Evolutionary conservation across 2,888 invertebrate genomes (phyloP).

Genomic region (Agrilus biguttatus): DNA sequence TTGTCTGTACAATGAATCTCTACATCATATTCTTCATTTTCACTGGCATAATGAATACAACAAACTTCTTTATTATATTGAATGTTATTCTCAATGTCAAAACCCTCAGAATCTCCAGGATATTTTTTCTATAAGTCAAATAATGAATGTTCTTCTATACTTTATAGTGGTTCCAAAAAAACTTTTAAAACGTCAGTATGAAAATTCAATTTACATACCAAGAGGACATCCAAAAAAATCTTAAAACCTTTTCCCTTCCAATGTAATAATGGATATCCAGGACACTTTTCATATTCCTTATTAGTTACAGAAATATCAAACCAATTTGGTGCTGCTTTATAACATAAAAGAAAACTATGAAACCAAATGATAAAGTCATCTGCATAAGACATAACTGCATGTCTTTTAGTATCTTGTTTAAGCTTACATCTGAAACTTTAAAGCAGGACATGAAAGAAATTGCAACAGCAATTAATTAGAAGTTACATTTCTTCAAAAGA

Average conservation of each 20-base stretch:
- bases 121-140: constrained; percentile 19
- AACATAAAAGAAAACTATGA: constrained; percentile 21
- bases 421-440: no score
- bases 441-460: no score
- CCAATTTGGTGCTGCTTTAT: constrained; percentile 49
- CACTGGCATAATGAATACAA: constrained; percentile 18
- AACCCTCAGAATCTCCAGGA: constrained; percentile 16
- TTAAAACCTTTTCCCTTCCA: constrained; percentile 63
- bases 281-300: constrained; percentile 42
- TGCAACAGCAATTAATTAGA: no score
- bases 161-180: not conserved
- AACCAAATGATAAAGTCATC: constrained; percentile 14
- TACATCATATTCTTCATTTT: constrained; percentile 19
- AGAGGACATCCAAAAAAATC: constrained; percentile 50
- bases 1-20: constrained; percentile 38
- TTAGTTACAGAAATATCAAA: constrained; percentile 51
- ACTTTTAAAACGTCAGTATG: not conserved
- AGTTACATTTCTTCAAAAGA: constrained; percentile 22
- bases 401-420: no score
- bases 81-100: constrained; percentile 22
- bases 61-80: constrained; percentile 24
- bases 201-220: constrained; percentile 32
- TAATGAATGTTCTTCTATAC: not conserved
- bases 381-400: no score
- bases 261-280: constrained; percentile 53